Evolutionary conservation across 35 echinoderm and acorn worm genomes (phyloP).

Genomic region (Anneissia japonica): DNA sequence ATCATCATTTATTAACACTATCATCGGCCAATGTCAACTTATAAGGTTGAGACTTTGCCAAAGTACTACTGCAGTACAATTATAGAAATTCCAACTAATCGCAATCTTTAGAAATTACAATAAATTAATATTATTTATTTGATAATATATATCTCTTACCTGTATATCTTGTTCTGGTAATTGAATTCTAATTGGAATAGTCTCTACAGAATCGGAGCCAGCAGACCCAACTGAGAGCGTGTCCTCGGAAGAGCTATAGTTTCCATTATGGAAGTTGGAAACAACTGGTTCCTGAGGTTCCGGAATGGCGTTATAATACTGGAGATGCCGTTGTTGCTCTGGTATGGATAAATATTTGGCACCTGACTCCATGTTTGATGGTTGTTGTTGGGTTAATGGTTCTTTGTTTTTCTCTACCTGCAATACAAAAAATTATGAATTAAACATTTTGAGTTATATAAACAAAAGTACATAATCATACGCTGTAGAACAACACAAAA

Average conservation of each 20-base stretch:
- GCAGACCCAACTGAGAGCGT: not conserved
- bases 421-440: too few species aligned
- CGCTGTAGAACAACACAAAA: too few species aligned
- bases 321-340: not conserved
- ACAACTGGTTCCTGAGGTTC: not conserved
- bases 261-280: not conserved
- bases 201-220: not conserved
- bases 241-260: not conserved
- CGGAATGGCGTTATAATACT: not conserved
- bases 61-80: too few species aligned
- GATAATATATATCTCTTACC: not conserved
- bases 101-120: too few species aligned
- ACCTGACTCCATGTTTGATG: not conserved
- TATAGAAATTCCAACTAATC: too few species aligned
- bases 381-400: not conserved
- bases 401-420: not conserved
- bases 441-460: too few species aligned
- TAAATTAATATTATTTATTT: not conserved
- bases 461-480: too few species aligned
- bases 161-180: not conserved
- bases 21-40: too few species aligned
- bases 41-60: too few species aligned
- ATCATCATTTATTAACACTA: too few species aligned
- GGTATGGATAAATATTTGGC: not conserved
- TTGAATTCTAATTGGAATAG: not conserved